Conservation (phyloP, 2,113 vertebrate genomes). For the Sturnus vulgaris region DNA sequence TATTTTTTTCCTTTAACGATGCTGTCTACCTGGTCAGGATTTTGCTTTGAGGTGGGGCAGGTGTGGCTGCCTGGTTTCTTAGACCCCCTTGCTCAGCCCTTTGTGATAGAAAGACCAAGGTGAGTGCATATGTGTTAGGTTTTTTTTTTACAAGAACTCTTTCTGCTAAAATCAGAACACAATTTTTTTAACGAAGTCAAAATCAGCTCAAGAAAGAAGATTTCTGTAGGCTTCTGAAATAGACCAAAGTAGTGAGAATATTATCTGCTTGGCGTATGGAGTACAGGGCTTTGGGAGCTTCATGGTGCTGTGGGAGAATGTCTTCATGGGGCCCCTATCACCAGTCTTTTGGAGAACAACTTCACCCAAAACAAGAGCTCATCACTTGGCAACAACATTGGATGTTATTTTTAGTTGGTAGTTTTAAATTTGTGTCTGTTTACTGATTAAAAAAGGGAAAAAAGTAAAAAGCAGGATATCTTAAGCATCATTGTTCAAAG, state of each 20-base stretch:
- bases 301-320: background rate
- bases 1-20: background rate
- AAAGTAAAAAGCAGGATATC: background rate
- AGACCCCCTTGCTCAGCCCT: background rate
- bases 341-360: background rate
- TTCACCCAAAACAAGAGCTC: background rate
- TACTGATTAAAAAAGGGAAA: background rate
- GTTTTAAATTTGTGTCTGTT: background rate
- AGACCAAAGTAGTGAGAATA: background rate
- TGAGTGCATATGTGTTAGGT: background rate
- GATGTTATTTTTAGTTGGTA: background rate
- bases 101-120: background rate
- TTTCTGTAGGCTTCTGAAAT: background rate
- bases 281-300: background rate
- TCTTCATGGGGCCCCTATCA: background rate
- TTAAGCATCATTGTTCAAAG: background rate
- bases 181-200: background rate
- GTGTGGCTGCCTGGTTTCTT: background rate
- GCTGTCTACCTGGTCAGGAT: background rate
- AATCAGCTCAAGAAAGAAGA: background rate
- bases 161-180: background rate
- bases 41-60: background rate
- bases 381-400: background rate
- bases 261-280: background rate
- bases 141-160: background rate